These are phyloP conservation scores for Trichacis sp. DNA, from an alignment of 2,888 invertebrate species.

Conservation along the genomic window DNA sequence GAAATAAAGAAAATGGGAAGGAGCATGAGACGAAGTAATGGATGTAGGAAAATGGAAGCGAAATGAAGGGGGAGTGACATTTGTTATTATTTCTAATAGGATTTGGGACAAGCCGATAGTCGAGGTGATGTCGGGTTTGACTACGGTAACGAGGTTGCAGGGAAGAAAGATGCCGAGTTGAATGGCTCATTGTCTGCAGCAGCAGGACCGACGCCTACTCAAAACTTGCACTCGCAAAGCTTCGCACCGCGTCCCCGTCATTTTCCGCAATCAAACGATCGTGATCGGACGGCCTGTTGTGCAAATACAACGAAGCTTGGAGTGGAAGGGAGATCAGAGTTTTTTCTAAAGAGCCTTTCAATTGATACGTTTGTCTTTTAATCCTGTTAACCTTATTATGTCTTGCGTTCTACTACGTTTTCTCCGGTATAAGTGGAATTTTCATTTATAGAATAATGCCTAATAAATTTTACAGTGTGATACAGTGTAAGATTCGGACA, in stretches of 20 bases:
- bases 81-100: slow-evolving; percentile 64
- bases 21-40: too few relatives aligned
- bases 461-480: too few relatives aligned
- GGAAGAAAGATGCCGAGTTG: slow-evolving; percentile 55
- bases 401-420: too few relatives aligned
- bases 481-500: too few relatives aligned
- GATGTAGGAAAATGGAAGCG: slow-evolving; percentile 61
- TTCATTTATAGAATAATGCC: too few relatives aligned
- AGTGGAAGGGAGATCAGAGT: slow-evolving; percentile 1
- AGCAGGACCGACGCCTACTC: slow-evolving; percentile 59
- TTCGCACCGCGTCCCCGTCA: slow-evolving; percentile 35
- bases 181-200: slow-evolving; percentile 64
- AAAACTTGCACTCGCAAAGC: slow-evolving; percentile 59
- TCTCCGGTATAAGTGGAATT: too few relatives aligned
- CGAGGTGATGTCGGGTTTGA: slow-evolving; percentile 67
- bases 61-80: slow-evolving; percentile 31
- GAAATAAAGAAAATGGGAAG: too few relatives aligned
- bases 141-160: slow-evolving; percentile 65
- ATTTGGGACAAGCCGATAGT: slow-evolving; percentile 58
- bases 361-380: slow-evolving; percentile 47
- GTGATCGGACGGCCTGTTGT: slow-evolving; percentile 41
- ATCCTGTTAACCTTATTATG: slow-evolving; percentile 20
- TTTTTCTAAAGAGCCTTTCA: slow-evolving; percentile 42
- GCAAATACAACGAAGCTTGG: slow-evolving; percentile 31
- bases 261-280: slow-evolving; percentile 63